Evolutionary conservation across 2,888 invertebrate genomes (phyloP), one percentile per base, ranked within the genome.

Genomic region (Dryocosmus kuriphilus): DNA sequence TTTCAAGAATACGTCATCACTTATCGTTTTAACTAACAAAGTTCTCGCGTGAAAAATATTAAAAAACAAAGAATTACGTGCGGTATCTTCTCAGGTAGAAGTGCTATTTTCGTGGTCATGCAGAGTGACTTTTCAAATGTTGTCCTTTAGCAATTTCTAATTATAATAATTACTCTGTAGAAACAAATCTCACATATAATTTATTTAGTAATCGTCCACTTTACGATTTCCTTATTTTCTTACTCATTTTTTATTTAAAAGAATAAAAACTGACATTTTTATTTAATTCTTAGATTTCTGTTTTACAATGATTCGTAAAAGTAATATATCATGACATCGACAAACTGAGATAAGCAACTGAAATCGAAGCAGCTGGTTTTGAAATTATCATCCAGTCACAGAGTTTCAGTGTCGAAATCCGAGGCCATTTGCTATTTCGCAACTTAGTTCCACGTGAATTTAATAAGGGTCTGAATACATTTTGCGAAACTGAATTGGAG

Each of bases 361-460:
- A 67, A 67, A 67, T 67, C 67, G 67, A 67, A 67, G 67, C 67
- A 16, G 67, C 24, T 67, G 67, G 19, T 67, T 67, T 67, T 67
- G 46, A 67, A 67, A 67, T 27, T 46, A 41, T 19, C 32, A 62
- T 62, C n/a, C 67, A 67, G 67, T 30, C 67, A 24, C 63, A 38
- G 38, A 65, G 41, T 65, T 65, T 67, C 27, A 67, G 67, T 67
- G 41, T 67, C 46, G 67, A 67, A 67, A 67, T 46, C 22, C 67
- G 67, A 67, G 67, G 46, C 67, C 38, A 67, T 24, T 65, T 67
- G 24, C 9, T 7, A 46, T 67, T 67, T 67, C 67, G 67, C 24
- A 67, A 67, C 27, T 9, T 14, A 57, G 22, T 24, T 46, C 24
- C 41, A 65, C n/a, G 27, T 67, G 41, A 65, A 65, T 67, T 67